Percentiles rank a stretch among this genome's conserved stretches.
phyloP scores from a whole-genome alignment of 2,888 invertebrate genomes.

The Andrena hattorfiana region DNA sequence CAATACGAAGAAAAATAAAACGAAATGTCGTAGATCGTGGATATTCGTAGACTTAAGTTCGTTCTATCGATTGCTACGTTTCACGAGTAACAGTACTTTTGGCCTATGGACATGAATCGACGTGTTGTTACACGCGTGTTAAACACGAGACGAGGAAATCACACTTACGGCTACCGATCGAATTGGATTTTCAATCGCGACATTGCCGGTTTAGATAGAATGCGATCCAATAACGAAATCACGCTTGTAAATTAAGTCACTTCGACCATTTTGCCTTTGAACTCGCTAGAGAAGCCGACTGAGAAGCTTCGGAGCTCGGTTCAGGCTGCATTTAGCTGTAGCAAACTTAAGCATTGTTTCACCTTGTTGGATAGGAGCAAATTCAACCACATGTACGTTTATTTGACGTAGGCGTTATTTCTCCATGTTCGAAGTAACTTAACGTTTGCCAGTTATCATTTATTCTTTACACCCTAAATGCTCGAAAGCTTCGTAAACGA shows the following conservation, averaged over 20 bases:
- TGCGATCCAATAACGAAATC: slow-evolving; percentile 51
- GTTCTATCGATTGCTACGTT: slow-evolving; percentile 58
- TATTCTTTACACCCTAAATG: slow-evolving; percentile 20
- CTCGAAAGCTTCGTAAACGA: slow-evolving; percentile 18
- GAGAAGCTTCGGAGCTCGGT: slow-evolving; percentile 22
- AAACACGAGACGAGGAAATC: slow-evolving; percentile 8
- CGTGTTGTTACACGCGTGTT: slow-evolving; percentile 19
- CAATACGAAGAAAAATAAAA: slow-evolving; percentile 24
- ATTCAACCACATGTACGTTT: background rate
- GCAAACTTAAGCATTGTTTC: slow-evolving; percentile 27
- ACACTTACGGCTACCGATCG: slow-evolving; percentile 8
- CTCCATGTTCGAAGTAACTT: slow-evolving; percentile 24
- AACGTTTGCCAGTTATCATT: slow-evolving; percentile 34
- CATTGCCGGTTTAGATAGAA: slow-evolving; percentile 8
- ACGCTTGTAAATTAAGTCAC: slow-evolving; percentile 48
- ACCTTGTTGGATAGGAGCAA: slow-evolving; percentile 21
- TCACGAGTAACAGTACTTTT: slow-evolving; percentile 47
- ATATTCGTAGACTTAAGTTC: slow-evolving; percentile 63
- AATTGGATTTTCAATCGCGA: slow-evolving; percentile 15
- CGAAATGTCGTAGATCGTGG: slow-evolving; percentile 44
- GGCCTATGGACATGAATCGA: slow-evolving; percentile 61
- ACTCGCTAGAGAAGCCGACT: slow-evolving; percentile 39
- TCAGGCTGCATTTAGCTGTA: slow-evolving; percentile 46
- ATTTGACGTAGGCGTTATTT: slow-evolving; percentile 34
- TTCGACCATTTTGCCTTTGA: slow-evolving; percentile 45